phyloP scores from a whole-genome alignment of 2,797 vertebrate species.

The Chrysocyon brachyurus region DNA sequence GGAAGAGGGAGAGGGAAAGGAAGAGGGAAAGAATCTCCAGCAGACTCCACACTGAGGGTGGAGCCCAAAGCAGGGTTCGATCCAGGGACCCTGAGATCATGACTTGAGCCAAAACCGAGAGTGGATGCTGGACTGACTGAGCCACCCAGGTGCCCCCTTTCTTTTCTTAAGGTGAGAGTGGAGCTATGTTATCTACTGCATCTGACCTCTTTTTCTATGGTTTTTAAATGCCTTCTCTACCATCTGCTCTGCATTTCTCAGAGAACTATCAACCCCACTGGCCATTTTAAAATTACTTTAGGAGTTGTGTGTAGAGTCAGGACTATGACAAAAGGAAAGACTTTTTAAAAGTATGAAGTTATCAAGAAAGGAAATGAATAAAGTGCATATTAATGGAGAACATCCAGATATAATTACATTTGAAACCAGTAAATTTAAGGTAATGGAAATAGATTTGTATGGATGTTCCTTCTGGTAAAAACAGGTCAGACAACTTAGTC shows the following conservation, averaged over 20 bases:
- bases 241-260: not conserved
- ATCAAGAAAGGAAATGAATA: slow-evolving; percentile 50
- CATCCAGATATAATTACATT: slow-evolving; percentile 43
- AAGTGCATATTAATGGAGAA: not conserved
- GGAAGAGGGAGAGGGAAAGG: not conserved
- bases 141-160: not conserved
- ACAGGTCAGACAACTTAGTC: not conserved
- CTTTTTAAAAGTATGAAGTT: not conserved
- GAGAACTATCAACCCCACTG: not conserved
- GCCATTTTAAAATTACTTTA: not conserved
- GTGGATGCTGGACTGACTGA: not conserved
- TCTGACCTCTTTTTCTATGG: not conserved
- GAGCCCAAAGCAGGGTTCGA: not conserved
- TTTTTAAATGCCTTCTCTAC: not conserved
- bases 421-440: slow-evolving; percentile 34
- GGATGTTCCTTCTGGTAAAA: slow-evolving; percentile 62
- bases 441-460: slow-evolving; percentile 14
- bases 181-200: not conserved
- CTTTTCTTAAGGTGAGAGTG: not conserved
- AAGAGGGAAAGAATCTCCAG: not conserved
- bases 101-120: not conserved
- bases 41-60: not conserved
- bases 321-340: not conserved
- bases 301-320: not conserved
- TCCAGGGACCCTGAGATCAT: not conserved